Base-by-base conservation (phyloP, 2,797 vertebrate species). In the Enteromius radiatus region DNA sequence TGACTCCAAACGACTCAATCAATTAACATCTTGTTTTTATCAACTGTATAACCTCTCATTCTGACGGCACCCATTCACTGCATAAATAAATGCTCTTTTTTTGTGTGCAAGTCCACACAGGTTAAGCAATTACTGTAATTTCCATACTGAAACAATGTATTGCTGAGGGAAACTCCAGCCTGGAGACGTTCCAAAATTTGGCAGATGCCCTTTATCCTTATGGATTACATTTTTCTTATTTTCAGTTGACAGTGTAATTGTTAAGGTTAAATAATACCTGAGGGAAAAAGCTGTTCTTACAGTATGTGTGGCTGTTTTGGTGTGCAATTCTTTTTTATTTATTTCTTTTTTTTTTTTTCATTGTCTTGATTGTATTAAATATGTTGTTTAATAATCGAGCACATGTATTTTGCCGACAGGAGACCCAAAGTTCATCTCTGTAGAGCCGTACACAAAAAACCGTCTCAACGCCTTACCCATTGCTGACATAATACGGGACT, bases 381-480 rank as follows among this genome's bases (percentile, higher is more conserved):
- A 31, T 59, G 8, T 31, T 28, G 8, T n/a, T 26, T 33, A 59
- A 56, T n/a, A 59, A 69, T 70, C 7, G 59, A 61, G 0, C 5
- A 19, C 28, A 77, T 36, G 12, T 49, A 7, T 14, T 33, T 21
- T 84, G 59, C 78, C 80, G 19, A 54, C 91, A 99, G 97, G 97
- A 82, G 97, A 98, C 0, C 93, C 95, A 12, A 96, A 95, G 65
- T 97, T 99, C 84, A 97, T 97, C 89, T 99, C 98, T 0, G 97
- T 99, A 88, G 98, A 98, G n/a, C 98, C 98, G 3, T 99, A 99
- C 89, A 99, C 96, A 78, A 99, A 99, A 91, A 97, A 92, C 75
- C 95, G 97, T 0, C 93, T 99, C 14, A 96, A 91, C 0, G 97
- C 98, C 0, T 93, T 99, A 78, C 96, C 97, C 0, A 97, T 99